phyloP scores from a whole-genome alignment of 2,113 vertebrate species.

The Rafetus swinhoei region DNA sequence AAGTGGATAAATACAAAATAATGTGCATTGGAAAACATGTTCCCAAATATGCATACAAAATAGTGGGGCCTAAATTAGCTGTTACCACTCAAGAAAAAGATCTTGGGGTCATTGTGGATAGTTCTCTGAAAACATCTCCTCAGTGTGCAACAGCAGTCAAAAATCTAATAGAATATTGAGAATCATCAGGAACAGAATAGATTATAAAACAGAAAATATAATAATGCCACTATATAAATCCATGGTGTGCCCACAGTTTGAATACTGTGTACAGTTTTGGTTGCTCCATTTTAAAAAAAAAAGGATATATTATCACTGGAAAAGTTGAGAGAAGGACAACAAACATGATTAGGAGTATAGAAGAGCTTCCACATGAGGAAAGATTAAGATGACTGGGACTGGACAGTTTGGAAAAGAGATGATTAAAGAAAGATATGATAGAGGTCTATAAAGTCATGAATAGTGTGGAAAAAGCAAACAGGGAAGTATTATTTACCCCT shows the following conservation, averaged over 20 bases:
- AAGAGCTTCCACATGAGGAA: neutral
- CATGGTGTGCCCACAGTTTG: neutral
- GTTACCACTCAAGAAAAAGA: neutral
- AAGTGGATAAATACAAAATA: neutral
- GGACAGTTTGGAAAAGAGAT: neutral
- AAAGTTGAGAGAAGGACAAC: neutral
- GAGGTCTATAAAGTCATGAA: neutral
- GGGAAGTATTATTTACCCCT: neutral
- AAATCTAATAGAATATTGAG: neutral
- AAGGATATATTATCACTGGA: neutral
- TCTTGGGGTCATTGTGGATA: neutral
- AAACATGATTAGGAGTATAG: neutral
- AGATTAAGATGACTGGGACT: neutral
- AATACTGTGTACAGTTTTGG: neutral
- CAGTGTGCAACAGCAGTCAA: neutral
- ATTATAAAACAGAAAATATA: neutral
- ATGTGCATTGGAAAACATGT: neutral
- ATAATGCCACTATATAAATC: neutral
- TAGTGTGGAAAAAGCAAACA: neutral
- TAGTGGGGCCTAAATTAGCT: neutral
- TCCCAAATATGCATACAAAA: neutral
- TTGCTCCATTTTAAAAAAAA: neutral
- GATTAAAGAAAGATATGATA: neutral
- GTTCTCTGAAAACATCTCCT: neutral
- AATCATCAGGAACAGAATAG: neutral